Evolutionary conservation across 1,140 invertebrate species (phyloP).

Genomic region (Pseudomyrmex concolor): DNA sequence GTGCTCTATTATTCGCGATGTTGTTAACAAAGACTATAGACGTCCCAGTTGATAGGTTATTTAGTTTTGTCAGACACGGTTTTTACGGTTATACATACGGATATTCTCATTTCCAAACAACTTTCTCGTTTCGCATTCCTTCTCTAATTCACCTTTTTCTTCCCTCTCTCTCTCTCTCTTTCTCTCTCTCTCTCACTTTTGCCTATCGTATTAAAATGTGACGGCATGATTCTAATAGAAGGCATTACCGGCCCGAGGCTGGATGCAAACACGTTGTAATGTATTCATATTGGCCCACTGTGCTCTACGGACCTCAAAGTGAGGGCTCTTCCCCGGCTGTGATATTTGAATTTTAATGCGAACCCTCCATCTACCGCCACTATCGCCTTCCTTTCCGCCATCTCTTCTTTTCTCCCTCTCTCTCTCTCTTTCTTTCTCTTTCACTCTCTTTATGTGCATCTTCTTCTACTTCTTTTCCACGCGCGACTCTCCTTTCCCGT

Average conservation of each 20-base stretch:
- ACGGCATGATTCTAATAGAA: constrained; percentile 80
- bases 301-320: constrained; percentile 72
- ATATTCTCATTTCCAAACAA: constrained; percentile 39
- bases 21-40: not conserved
- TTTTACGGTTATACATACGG: constrained; percentile 19
- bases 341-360: constrained; percentile 80
- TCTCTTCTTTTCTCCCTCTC: not conserved
- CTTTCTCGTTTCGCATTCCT: constrained; percentile 16
- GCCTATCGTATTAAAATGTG: constrained; percentile 77
- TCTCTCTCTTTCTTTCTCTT: not conserved
- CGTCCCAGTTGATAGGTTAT: constrained; percentile 25
- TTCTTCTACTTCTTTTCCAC: constrained; percentile 16
- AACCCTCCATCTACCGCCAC: constrained; percentile 20
- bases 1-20: not conserved
- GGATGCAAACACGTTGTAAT: constrained; percentile 79
- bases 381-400: constrained; percentile 12
- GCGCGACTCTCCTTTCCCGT: not conserved
- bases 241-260: constrained; percentile 73
- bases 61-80: not conserved
- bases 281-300: constrained; percentile 79
- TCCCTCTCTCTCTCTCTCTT: not conserved
- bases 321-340: constrained; percentile 66
- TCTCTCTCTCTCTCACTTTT: not conserved
- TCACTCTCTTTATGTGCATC: not conserved
- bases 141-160: not conserved